Conservation (phyloP, 2,113 vertebrate species). For the Xiphophorus couchianus region DNA sequence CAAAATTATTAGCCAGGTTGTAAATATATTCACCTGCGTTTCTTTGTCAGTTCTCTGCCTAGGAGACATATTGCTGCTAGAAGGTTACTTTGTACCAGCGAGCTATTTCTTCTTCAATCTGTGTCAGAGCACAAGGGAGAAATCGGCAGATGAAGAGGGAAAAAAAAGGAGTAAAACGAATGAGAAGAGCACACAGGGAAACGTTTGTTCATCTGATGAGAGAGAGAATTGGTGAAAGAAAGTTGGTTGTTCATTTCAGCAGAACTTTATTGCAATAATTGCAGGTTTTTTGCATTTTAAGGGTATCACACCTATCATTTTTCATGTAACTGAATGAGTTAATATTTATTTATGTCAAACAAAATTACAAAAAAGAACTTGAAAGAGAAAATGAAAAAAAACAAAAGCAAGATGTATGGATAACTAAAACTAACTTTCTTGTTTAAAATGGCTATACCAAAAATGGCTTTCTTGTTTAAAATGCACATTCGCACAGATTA, state of each 20-base stretch:
- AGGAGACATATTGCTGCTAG: conserved; percentile 26
- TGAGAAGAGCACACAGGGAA: conserved; percentile 15
- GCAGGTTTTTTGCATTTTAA: not conserved
- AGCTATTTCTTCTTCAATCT: conserved; percentile 44
- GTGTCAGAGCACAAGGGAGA: conserved; percentile 61
- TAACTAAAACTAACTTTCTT: too few species aligned
- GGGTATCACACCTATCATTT: not conserved
- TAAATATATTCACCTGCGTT: conserved; percentile 36
- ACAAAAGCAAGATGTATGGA: too few species aligned
- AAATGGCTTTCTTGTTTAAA: too few species aligned
- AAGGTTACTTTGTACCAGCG: conserved; percentile 24
- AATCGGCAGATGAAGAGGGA: conserved; percentile 36
- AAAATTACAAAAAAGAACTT: too few species aligned
- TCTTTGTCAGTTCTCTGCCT: conserved; percentile 10
- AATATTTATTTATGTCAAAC: too few species aligned
- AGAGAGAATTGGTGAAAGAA: not conserved
- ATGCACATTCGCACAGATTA: not conserved
- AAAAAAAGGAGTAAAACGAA: conserved; percentile 18
- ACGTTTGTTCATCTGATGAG: conserved; percentile 6
- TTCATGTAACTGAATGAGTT: not conserved
- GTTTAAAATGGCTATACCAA: too few species aligned
- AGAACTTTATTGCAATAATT: not conserved
- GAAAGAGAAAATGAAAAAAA: too few species aligned
- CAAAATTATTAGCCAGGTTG: conserved; percentile 21
- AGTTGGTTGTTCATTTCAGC: not conserved